Percentiles rank a stretch among this genome's conserved stretches.
Evolutionary conservation across 23 tunicate genomes (phyloP).

Genomic region (Halocynthia aurantium): DNA sequence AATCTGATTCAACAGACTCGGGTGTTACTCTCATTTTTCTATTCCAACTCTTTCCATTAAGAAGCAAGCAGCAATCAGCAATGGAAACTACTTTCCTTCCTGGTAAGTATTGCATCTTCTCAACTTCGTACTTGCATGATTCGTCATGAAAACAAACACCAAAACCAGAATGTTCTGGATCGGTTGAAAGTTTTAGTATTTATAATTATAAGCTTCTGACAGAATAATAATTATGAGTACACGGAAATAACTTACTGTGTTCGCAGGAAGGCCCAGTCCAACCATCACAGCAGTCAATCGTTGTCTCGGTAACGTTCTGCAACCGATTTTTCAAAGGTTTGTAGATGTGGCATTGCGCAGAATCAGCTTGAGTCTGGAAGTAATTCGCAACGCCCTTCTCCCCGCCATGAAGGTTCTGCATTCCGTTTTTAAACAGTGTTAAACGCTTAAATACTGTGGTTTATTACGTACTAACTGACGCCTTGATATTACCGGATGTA

Average conservation of each 20-base stretch:
- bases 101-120: background rate
- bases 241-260: background rate
- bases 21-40: background rate
- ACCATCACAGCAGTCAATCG: slow-evolving; percentile 24
- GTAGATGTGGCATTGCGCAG: slow-evolving; percentile 33
- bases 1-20: background rate
- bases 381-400: slow-evolving; percentile 22
- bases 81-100: slow-evolving; percentile 2
- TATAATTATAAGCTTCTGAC: background rate
- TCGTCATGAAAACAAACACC: slow-evolving; percentile 2
- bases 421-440: no score
- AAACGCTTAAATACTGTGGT: no score
- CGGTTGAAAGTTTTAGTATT: no score
- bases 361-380: slow-evolving; percentile 12
- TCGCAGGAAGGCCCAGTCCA: slow-evolving; percentile 24
- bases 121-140: background rate
- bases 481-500: no score
- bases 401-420: slow-evolving; percentile 27
- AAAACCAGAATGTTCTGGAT: no score
- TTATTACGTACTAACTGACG: no score
- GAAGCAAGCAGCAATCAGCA: slow-evolving; percentile 32
- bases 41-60: slow-evolving; percentile 46
- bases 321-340: slow-evolving; percentile 3
- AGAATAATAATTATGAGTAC: background rate
- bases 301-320: slow-evolving; percentile 14